A percentile compares a stretch with the other conserved stretches of the same genome.
These are phyloP conservation scores for Grammomys dolichurus DNA, from an alignment of 2,113 vertebrate genomes.

Conservation along the genomic window DNA sequence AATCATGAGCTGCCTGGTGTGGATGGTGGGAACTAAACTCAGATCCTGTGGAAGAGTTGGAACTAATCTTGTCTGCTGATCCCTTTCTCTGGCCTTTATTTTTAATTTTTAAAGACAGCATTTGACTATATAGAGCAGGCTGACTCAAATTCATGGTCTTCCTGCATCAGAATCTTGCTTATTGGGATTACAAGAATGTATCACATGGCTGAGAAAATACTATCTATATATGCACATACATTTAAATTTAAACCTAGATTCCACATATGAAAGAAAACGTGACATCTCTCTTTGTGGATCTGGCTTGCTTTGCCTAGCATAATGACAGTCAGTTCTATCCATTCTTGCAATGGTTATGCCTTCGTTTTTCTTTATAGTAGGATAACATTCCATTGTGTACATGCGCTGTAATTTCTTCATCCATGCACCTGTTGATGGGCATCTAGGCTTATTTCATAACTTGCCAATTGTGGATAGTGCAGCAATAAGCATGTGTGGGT, in stretches of 20 bases:
- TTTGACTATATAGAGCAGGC: neutral
- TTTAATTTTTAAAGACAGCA: neutral
- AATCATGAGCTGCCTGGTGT: neutral
- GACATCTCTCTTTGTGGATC: neutral
- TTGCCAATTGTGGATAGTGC: neutral
- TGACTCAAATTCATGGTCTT: neutral
- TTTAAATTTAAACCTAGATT: neutral
- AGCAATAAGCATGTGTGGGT: neutral
- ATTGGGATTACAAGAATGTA: neutral
- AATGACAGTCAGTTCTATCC: neutral
- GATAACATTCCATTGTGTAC: neutral
- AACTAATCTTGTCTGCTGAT: neutral
- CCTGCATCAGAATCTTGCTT: too few relatives aligned
- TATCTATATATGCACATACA: neutral
- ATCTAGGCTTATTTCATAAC: neutral
- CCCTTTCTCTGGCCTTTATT: neutral
- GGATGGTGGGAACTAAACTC: too few relatives aligned
- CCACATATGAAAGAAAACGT: neutral
- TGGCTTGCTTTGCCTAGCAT: neutral
- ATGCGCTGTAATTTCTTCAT: neutral
- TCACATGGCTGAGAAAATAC: neutral
- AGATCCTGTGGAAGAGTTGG: too few relatives aligned
- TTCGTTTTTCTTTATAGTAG: neutral
- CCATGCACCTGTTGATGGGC: neutral
- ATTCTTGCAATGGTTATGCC: neutral